Evolutionary conservation across 2,113 vertebrate species (phyloP).

Genomic region (Athene cunicularia): DNA sequence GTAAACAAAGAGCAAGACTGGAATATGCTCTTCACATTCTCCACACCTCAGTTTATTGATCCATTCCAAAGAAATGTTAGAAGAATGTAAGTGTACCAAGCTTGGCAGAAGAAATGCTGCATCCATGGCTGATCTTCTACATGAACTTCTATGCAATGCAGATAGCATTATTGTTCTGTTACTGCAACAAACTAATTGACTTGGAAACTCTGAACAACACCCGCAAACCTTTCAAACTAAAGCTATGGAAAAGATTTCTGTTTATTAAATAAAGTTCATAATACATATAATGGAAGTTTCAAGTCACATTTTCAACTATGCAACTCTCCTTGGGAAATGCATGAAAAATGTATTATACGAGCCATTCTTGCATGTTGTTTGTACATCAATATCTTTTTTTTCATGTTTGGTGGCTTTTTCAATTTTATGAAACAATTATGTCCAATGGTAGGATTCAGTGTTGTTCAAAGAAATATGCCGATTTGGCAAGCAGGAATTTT

Average conservation of each 20-base stretch:
- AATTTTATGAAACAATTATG: not conserved
- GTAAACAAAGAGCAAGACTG: not conserved
- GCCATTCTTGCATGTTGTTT: not conserved
- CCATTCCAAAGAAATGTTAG: not conserved
- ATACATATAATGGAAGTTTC: not conserved
- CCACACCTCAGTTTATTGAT: not conserved
- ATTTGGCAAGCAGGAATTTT: not conserved
- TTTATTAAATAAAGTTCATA: not conserved
- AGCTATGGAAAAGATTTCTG: not conserved
- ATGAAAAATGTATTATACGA: not conserved
- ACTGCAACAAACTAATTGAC: not conserved
- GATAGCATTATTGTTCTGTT: not conserved
- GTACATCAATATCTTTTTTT: not conserved
- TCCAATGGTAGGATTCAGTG: not conserved
- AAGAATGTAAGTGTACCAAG: not conserved
- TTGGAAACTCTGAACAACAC: not conserved
- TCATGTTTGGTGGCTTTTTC: not conserved
- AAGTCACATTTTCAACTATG: not conserved
- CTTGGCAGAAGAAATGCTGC: not conserved
- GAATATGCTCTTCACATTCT: not conserved
- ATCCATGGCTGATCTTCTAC: not conserved
- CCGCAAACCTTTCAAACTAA: not conserved
- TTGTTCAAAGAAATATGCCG: not conserved
- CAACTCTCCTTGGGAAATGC: not conserved
- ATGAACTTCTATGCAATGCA: not conserved